phyloP scores from a whole-genome alignment of 2,888 invertebrate species.

The Steinernema carpocapsae region DNA sequence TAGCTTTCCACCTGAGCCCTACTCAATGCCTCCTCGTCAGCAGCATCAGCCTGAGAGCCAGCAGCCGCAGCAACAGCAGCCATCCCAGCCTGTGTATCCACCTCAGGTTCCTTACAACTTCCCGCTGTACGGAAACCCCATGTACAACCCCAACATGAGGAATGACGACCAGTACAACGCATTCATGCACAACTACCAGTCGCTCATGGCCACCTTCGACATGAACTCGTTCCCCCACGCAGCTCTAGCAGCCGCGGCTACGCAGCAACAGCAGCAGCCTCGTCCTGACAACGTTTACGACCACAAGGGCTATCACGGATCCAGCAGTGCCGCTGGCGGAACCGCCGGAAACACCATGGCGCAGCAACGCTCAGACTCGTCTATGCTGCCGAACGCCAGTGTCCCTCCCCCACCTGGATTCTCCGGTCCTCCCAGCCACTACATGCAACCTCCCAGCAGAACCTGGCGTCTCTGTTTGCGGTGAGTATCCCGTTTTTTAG shows the following conservation, averaged over 20 bases:
- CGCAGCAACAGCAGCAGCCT: constrained; percentile 11
- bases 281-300: constrained; percentile 14
- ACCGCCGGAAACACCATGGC: background rate
- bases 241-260: constrained; percentile 8
- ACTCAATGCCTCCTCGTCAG: background rate
- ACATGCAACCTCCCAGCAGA: constrained; percentile 16
- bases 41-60: background rate
- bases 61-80: background rate
- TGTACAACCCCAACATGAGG: constrained; percentile 4
- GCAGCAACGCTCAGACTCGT: background rate
- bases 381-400: background rate
- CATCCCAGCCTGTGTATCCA: background rate
- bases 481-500: background rate
- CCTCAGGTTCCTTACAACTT: constrained; percentile 20
- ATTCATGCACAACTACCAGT: constrained; percentile 21
- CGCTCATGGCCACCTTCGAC: background rate
- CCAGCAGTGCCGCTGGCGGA: background rate
- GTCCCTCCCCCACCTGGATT: constrained; percentile 3
- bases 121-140: constrained; percentile 15
- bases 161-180: constrained; percentile 14
- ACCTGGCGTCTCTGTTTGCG: background rate
- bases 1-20: constrained; percentile 2
- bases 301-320: constrained; percentile 11
- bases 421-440: constrained; percentile 3
- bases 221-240: no score